These are phyloP conservation scores for Melieria omissa DNA, from an alignment of 2,888 invertebrate genomes.

Conservation along the genomic window DNA sequence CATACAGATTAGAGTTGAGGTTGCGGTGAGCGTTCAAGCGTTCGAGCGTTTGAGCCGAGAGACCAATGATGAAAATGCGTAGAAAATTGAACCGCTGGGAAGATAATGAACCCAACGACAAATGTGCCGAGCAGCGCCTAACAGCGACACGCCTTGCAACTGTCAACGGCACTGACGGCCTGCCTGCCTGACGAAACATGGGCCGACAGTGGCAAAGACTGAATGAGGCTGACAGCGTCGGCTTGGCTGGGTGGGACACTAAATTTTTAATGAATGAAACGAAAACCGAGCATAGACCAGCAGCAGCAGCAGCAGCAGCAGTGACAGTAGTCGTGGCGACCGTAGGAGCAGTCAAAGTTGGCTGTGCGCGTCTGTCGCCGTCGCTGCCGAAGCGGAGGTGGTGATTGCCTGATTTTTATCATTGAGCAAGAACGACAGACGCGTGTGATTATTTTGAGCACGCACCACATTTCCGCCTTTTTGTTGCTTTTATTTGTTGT, in stretches of 20 bases:
- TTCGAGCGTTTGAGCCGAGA: slow-evolving; percentile 3
- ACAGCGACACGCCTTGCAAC: no score
- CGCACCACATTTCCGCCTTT: slow-evolving; percentile 51
- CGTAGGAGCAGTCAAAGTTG: no score
- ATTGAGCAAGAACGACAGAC: slow-evolving; percentile 4
- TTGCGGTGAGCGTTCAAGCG: neutral
- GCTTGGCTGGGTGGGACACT: slow-evolving; percentile 25
- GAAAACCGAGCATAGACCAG: slow-evolving; percentile 28
- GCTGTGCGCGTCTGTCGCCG: no score
- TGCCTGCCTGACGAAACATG: neutral
- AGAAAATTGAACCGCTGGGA: slow-evolving; percentile 46
- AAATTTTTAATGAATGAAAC: slow-evolving; percentile 48
- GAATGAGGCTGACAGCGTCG: slow-evolving; percentile 4
- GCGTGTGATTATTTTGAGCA: slow-evolving; percentile 50
- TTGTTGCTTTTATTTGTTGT: slow-evolving; percentile 13
- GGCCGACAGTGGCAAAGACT: neutral
- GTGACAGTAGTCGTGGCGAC: no score
- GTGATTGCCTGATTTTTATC: slow-evolving; percentile 33
- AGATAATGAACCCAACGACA: slow-evolving; percentile 38
- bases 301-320: neutral
- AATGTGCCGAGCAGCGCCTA: neutral
- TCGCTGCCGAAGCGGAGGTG: slow-evolving; percentile 18
- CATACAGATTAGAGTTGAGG: slow-evolving; percentile 50
- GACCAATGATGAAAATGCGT: slow-evolving; percentile 23
- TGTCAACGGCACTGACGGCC: neutral